These are phyloP conservation scores for Tinamus major DNA, from an alignment of 2,797 vertebrate genomes.

Conservation along the genomic window DNA sequence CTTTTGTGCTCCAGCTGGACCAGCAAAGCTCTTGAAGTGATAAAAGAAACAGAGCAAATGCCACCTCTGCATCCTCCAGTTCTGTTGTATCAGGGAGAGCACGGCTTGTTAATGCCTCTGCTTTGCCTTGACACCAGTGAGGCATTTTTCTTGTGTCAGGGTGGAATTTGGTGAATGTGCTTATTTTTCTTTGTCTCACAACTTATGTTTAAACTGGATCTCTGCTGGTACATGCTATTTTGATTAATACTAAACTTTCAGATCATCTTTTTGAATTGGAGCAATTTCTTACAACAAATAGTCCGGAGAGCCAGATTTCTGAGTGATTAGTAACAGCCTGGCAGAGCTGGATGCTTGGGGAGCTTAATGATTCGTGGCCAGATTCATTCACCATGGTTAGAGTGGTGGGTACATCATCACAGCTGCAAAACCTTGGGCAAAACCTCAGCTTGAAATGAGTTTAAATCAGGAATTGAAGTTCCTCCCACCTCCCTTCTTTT, in stretches of 20 bases:
- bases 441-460: slow-evolving; percentile 36
- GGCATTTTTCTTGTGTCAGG: background rate
- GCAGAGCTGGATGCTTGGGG: slow-evolving; percentile 45
- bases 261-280: slow-evolving; percentile 74
- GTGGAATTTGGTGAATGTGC: background rate
- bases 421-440: slow-evolving; percentile 49
- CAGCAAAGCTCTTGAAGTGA: background rate
- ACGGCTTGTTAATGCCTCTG: background rate
- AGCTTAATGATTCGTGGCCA: slow-evolving; percentile 75
- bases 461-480: slow-evolving; percentile 38
- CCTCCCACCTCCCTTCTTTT: background rate
- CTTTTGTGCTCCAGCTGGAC: background rate
- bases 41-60: background rate
- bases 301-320: slow-evolving; percentile 67
- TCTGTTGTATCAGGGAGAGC: background rate
- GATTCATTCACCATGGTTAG: slow-evolving; percentile 71
- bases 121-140: background rate
- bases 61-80: background rate
- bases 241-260: slow-evolving; percentile 79
- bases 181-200: slow-evolving; percentile 65
- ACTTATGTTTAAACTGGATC: slow-evolving; percentile 59
- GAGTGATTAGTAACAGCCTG: slow-evolving; percentile 76
- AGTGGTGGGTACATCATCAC: slow-evolving; percentile 48
- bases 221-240: slow-evolving; percentile 63
- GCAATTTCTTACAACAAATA: slow-evolving; percentile 77